phyloP scores from a whole-genome alignment of 2,888 invertebrate genomes.

The Ophion slaviceki region DNA sequence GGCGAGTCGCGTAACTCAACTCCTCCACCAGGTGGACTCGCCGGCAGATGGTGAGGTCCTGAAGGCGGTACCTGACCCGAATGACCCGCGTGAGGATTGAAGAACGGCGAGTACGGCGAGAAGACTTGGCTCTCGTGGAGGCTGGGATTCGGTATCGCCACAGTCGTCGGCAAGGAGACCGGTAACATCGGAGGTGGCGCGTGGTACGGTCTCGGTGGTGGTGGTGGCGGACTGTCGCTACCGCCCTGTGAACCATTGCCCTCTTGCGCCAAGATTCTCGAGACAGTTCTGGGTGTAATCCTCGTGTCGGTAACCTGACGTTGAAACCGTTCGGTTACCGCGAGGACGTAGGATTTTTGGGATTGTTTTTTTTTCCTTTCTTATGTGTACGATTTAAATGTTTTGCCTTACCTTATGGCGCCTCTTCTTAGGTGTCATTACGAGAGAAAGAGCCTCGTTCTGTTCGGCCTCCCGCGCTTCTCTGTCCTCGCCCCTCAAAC shows the following conservation, averaged over 20 bases:
- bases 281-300: conserved; percentile 95
- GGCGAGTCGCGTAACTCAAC: conserved; percentile 91
- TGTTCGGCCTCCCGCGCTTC: conserved; percentile 90
- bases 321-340: conserved; percentile 71
- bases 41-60: conserved; percentile 82
- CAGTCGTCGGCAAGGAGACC: conserved; percentile 95
- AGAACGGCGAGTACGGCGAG: conserved; percentile 96
- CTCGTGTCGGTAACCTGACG: conserved; percentile 92
- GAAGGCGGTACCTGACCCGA: conserved; percentile 81
- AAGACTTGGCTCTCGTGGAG: conserved; percentile 97
- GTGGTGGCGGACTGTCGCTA: conserved; percentile 81
- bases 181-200: conserved; percentile 93
- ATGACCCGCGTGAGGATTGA: conserved; percentile 85
- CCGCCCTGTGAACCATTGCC: conserved; percentile 89
- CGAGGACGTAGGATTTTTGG: conserved; percentile 61
- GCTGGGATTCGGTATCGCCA: conserved; percentile 98
- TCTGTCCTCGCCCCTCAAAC: conserved; percentile 79
- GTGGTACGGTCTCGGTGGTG: conserved; percentile 91
- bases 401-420: conserved; percentile 91
- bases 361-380: conserved; percentile 38
- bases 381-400: neutral
- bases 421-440: conserved; percentile 98
- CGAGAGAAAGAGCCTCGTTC: conserved; percentile 96
- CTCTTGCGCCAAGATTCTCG: conserved; percentile 93
- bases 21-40: conserved; percentile 88